Evolutionary conservation across 2,797 vertebrate genomes (phyloP), one percentile per base, ranked within the genome.

Genomic region (Rhinichthys osculus): DNA sequence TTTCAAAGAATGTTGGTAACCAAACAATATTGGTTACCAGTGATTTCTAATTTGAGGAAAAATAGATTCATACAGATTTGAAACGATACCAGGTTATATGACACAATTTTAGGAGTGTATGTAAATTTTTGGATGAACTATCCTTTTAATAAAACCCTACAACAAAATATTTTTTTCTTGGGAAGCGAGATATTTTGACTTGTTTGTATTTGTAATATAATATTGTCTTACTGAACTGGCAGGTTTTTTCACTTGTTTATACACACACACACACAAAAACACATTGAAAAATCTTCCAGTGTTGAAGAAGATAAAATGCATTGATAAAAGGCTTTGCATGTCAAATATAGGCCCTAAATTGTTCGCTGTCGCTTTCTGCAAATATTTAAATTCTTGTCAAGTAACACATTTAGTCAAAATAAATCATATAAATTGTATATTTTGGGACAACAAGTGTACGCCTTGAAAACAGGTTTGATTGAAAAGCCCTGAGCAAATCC

Each of bases 401-500:
- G 21, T 42, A 23, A 30, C 47, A 42, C 17, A 62, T 62, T 30
- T 42, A 44, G n/a, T 66, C 5, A 81, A 67, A 67, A 35, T 67
- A 50, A 54, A 54, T 78, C 27, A 47, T 42, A 10, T 38, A 21
- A 66, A 17, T 9, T 33, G 10, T 27, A 30, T 44, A 44, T 57
- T 70, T 78, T n/a, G 70, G 11, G 50, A 69, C 73, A 35, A 30
- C 50, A 54, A 21, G 47, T 30, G 8, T 50, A 35, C 3, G 23
- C 14, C 71, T 38, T 57, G 62, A 76, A 67, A 84, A 84, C 73
- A 21, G 59, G 5, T 83, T 83, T 84, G 73, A 84, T 42, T 54
- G 73, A 77, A 84, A 84, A 71, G 11, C 47, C 19, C 74, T 30
- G n/a, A 84, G 52, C 74, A 23, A 38, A 67, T 47, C 66, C 35